Base-by-base conservation (phyloP, 2,797 vertebrate genomes). In the Heliangelus exortis region DNA sequence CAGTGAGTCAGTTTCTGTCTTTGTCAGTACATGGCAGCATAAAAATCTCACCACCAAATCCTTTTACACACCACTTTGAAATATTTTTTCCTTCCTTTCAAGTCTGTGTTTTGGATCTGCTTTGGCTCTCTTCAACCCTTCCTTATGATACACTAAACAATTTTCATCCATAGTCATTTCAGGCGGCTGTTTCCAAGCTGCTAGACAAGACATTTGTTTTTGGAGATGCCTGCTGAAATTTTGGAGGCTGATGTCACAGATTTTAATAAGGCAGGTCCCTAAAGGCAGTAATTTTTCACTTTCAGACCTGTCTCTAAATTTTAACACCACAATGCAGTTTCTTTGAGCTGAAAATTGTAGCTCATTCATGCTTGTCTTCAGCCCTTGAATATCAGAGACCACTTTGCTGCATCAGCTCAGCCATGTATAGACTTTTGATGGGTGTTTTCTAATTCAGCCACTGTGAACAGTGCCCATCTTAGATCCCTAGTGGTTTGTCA, bases 261-360 rank as follows among this genome's bases (percentile, higher is more conserved):
- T 15, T 72, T 63, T 84, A 61, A 78, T 74, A 68, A 68, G 10
- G 11, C 74, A 88, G 34, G 19, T 76, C 31, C 53, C 75, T 67
- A 45, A 80, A 82, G 68, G 58, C 63, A 71, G 31, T 21, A 48
- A 19, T 67, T 91, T 84, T 85, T 63, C 79, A 69, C 25, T 86
- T 90, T 90, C 79, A 83, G 57, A 31, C 15, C 43, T 72, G 39
- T 9, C 18, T 90, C 50, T 43, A 75, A 28, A 68, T 88, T 74
- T 85, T 84, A 76, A 62, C 48, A 53, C 25, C 3, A 10, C 45
- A 67, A 20, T 71, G n/a, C n/a, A 61, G 33, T 53, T 65, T 77
- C 65, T 92, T 77, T 63, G 51, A 84, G 51, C 39, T 26, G 39
- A 76, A 91, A 86, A 90, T 93, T 84, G 53, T 53, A 92, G 48